Evolutionary conservation across 2,888 invertebrate genomes (phyloP), one percentile per base, ranked within the genome.

Genomic region (Molanna angustata): DNA sequence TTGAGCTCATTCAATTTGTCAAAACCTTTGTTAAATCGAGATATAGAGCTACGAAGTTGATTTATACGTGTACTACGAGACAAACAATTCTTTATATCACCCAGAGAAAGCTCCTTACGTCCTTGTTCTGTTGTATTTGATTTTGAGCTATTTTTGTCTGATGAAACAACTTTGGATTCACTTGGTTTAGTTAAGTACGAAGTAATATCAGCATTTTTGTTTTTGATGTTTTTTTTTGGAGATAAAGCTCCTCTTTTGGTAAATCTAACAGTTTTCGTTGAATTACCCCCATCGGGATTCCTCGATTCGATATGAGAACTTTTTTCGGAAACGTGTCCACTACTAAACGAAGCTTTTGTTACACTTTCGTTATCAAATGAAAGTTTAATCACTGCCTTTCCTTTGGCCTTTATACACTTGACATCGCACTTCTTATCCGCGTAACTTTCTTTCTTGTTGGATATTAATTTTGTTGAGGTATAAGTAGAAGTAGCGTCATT

Each of bases 61-160:
- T 81, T 80, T 60, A 90, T 70, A 62, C 86, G 81, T 45, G 81
- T 80, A 64, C 87, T 88, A 37, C 82, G 79, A 43, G 79, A 77
- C 56, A 90, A 70, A 66, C 79, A 86, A 50, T 79, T 80, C 64
- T 82, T 83, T 9, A 90, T 82, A 61, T 89, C 86, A 19, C 82
- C 83, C 44, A 88, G 72, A 58, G 80, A 83, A 37, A 87, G 69
- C 56, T 88, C 84, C 62, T 82, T 77, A 6, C 75, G 76, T 4
- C 78, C 75, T 4, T 73, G 64, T 50, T 66, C 76, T 2, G 79
- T 64, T 27, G 32, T 44, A 13, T 51, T 40, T 4, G 19, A 49
- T 33, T 18, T 35, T 49, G 54, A 17, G 39, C 40, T 21, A 61
- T 63, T 32, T 13, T 39, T 49, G 46, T 31, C n/a, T 11, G 35